A percentile compares a stretch with the other conserved stretches of the same genome.
Conservation (phyloP, 30 jellyfish, hydroid and myxozoan genomes). For the Phacellophora camtschatica region DNA sequence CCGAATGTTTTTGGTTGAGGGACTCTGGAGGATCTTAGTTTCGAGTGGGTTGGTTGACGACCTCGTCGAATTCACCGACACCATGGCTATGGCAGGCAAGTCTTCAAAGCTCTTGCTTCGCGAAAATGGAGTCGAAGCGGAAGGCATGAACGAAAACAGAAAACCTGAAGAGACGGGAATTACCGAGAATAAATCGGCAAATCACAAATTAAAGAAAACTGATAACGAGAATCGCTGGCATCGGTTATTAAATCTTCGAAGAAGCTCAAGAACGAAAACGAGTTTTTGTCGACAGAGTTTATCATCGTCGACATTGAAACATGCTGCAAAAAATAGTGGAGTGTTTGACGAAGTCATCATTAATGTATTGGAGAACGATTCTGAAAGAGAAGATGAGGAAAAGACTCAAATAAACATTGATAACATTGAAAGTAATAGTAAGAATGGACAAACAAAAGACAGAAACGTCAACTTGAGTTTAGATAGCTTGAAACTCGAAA, state of each 20-base stretch:
- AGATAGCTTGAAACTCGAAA: background rate
- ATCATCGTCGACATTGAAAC: background rate
- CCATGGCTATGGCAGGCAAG: constrained; percentile 13
- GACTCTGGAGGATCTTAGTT: background rate
- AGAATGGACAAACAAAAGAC: background rate
- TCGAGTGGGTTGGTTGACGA: background rate
- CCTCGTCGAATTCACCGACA: background rate
- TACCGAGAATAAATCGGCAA: no score
- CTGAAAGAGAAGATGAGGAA: constrained; percentile 10
- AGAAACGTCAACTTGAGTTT: background rate
- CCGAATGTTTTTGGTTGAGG: constrained; percentile 41
- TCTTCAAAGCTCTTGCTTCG: constrained; percentile 22
- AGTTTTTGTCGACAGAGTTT: no score
- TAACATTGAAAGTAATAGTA: background rate
- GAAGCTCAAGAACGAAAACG: background rate
- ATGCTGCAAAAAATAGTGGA: background rate
- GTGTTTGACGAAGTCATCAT: background rate
- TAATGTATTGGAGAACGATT: constrained; percentile 43
- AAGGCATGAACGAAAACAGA: background rate
- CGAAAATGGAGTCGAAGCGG: background rate
- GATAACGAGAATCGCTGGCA: constrained; percentile 4
- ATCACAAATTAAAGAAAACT: background rate
- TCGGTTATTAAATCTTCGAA: constrained; percentile 2
- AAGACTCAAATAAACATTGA: constrained; percentile 1
- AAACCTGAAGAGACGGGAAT: background rate